These are phyloP conservation scores for Schizopygopsis pylzovi DNA, from an alignment of 2,797 vertebrate genomes.

Conservation along the genomic window DNA sequence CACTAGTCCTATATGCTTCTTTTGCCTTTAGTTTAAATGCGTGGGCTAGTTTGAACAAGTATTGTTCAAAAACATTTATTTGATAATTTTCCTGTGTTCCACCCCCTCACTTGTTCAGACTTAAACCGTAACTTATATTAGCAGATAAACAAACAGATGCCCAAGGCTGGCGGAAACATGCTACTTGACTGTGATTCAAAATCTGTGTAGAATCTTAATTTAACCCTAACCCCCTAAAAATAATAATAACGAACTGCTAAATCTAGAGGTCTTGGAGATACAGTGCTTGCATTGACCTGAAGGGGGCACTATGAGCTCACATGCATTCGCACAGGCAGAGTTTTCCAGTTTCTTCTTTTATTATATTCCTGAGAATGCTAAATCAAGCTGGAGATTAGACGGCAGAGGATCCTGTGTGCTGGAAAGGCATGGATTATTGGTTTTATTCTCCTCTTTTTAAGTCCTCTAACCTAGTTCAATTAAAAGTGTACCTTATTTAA, in stretches of 20 bases:
- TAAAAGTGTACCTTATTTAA: constrained; percentile 30
- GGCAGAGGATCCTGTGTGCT: constrained; percentile 35
- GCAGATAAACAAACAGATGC: constrained; percentile 26
- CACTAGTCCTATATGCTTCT: not conserved
- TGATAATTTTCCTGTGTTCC: not conserved
- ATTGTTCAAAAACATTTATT: not conserved
- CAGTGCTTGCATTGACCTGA: constrained; percentile 70
- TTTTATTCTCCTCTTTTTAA: constrained; percentile 50
- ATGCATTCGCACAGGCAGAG: constrained; percentile 60
- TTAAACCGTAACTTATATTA: constrained; percentile 7
- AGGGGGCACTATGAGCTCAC: constrained; percentile 82
- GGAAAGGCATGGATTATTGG: constrained; percentile 41
- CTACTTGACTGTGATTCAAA: constrained; percentile 11
- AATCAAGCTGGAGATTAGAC: constrained; percentile 50
- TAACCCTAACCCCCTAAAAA: not conserved
- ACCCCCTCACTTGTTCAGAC: constrained; percentile 19
- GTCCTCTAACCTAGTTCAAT: constrained; percentile 50
- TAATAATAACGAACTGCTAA: too few relatives aligned
- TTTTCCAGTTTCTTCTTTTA: constrained; percentile 44
- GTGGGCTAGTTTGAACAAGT: constrained; percentile 7
- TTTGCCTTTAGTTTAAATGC: constrained; percentile 9
- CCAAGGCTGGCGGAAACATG: constrained; percentile 13
- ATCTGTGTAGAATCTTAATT: constrained; percentile 13
- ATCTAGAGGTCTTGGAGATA: constrained; percentile 14
- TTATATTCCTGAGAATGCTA: constrained; percentile 41